phyloP scores from a whole-genome alignment of 53 echinoderm and acorn worm species.

The Pentamera pediparva region DNA sequence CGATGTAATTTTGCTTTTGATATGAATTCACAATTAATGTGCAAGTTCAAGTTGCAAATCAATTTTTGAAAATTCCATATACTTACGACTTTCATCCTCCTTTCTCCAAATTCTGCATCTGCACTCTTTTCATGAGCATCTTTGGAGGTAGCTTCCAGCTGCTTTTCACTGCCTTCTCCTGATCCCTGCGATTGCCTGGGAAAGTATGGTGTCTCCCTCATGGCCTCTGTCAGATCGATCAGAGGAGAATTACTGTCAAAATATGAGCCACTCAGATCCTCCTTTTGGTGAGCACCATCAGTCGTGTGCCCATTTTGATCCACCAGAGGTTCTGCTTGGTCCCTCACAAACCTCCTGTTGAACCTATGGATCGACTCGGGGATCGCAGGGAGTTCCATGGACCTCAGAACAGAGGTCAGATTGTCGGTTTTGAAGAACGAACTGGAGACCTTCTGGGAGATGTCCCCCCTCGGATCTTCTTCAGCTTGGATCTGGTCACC shows the following conservation, averaged over 20 bases:
- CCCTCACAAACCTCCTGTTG: slow-evolving; percentile 19
- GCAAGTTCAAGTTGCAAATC: too few species aligned
- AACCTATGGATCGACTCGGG: slow-evolving; percentile 10
- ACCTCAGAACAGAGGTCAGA: neutral
- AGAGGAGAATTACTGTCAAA: slow-evolving; percentile 19
- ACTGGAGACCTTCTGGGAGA: slow-evolving; percentile 4
- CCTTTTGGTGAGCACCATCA: neutral
- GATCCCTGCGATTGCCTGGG: too few species aligned
- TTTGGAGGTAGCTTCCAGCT: neutral
- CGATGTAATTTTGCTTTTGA: too few species aligned
- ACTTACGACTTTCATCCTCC: neutral
- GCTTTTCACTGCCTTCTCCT: neutral
- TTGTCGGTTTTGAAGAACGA: neutral
- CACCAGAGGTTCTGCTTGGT: neutral
- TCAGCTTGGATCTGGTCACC: neutral
- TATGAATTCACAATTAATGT: too few species aligned
- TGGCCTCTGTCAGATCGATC: slow-evolving; percentile 17
- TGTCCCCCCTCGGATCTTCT: neutral
- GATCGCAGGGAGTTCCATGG: neutral
- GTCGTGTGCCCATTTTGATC: neutral
- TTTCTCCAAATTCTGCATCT: too few species aligned
- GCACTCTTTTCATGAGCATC: neutral
- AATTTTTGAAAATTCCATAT: too few species aligned
- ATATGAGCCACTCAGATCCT: neutral
- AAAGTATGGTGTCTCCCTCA: slow-evolving; percentile 1